Base-by-base conservation (phyloP, 2,888 invertebrate species). In the Lasius platythorax region DNA sequence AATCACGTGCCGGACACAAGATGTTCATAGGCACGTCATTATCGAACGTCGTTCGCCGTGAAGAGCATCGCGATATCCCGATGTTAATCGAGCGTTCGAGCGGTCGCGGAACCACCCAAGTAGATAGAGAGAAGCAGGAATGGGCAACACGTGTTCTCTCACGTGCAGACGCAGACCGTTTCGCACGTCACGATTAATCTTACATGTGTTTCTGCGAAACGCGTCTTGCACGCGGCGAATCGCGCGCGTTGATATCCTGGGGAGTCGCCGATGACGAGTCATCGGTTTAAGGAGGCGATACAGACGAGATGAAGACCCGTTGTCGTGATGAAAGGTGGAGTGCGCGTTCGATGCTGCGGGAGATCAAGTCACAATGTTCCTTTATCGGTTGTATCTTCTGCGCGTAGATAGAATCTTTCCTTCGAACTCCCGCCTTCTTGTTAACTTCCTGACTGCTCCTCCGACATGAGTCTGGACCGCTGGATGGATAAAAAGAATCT, bases 141-240 rank as follows among this genome's bases (percentile, higher is more conserved):
- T 91, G 91, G 85, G 64, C 82, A 91, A 88, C 91, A 91, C 86
- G 78, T 91, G 91, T 91, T 89, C 50, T 50, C 50, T 50, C 23
- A 23, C 23, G 23, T 72, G 83, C 74, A 87, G 83, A 81, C 84
- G 75, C 85, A 81, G 87, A 73, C 86, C 83, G 86, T 85, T 87
- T 85, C 85, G 82, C 84, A 37, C 85, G 86, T 84, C 78, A 83
- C 85, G 87, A 87, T 90, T 89, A 90, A 90, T 90, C 91, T 90
- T 85, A 85, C 86, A 85, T 74, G 85, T 83, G 81, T 90, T 50
- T 90, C 90, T 58, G 78, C 88, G 90, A 90, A 90, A 90, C 79
- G 84, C 83, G 89, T 89, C 87, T 87, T 86, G 40, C 70, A 72
- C 53, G 30, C 72, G 83, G 33, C 68, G 73, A 43, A 82, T 72